Percentiles rank a stretch among this genome's conserved stretches.
phyloP scores from a whole-genome alignment of 1,140 invertebrate genomes.

The Dendrolimus punctatus region DNA sequence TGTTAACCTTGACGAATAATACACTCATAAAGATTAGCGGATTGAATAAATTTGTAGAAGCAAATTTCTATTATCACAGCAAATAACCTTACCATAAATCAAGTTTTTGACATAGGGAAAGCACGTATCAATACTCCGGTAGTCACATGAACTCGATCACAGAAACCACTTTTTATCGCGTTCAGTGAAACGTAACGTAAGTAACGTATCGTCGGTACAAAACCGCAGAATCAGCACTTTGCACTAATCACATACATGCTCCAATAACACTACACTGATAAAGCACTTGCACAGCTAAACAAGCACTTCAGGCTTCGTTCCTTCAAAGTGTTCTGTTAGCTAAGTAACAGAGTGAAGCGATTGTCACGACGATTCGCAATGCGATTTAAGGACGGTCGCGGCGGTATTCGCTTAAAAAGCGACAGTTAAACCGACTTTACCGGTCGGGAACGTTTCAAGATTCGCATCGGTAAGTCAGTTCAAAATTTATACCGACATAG shows the following conservation, averaged over 20 bases:
- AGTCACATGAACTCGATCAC: slow-evolving; percentile 41
- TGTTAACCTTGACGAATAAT: slow-evolving; percentile 5
- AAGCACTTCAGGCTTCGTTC: slow-evolving; percentile 56
- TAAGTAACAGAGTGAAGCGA: slow-evolving; percentile 57
- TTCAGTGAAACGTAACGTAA: slow-evolving; percentile 43
- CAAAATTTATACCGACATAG: slow-evolving; percentile 20
- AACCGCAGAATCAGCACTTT: slow-evolving; percentile 38
- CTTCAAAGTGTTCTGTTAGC: slow-evolving; percentile 63
- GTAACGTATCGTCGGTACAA: slow-evolving; percentile 29
- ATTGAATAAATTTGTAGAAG: neutral
- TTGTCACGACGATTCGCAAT: slow-evolving; percentile 52
- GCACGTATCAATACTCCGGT: slow-evolving; percentile 37
- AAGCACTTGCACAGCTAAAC: slow-evolving; percentile 50
- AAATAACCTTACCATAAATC: slow-evolving; percentile 50
- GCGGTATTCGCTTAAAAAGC: slow-evolving; percentile 43
- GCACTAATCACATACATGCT: slow-evolving; percentile 41
- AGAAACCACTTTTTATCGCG: slow-evolving; percentile 45
- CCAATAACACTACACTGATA: slow-evolving; percentile 47
- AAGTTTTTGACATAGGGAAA: slow-evolving; percentile 34
- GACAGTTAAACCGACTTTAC: slow-evolving; percentile 59
- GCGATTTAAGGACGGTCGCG: slow-evolving; percentile 49
- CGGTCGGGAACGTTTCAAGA: slow-evolving; percentile 59
- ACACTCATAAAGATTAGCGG: neutral
- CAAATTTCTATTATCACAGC: neutral
- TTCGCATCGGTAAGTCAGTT: slow-evolving; percentile 46